phyloP scores from a whole-genome alignment of 2,797 vertebrate species.

The Delichon dasypus region DNA sequence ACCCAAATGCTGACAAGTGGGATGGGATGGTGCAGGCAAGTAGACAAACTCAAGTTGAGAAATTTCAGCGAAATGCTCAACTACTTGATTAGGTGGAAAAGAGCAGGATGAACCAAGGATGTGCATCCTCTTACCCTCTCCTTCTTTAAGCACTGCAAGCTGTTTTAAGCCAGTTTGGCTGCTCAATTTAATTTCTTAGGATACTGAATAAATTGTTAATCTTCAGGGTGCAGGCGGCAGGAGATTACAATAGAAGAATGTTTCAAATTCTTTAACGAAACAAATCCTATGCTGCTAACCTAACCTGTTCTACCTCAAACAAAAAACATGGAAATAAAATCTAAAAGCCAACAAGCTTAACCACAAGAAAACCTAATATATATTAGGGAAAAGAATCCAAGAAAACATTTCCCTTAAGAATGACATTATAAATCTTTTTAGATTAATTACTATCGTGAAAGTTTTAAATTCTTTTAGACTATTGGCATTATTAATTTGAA shows the following conservation, averaged over 20 bases:
- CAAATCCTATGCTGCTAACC: neutral
- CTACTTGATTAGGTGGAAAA: neutral
- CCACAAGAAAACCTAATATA: neutral
- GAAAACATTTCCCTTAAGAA: neutral
- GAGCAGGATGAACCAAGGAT: neutral
- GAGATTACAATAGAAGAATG: neutral
- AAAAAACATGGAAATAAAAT: neutral
- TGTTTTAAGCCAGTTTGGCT: neutral
- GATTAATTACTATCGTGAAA: neutral
- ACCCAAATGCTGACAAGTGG: neutral
- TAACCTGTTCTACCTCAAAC: neutral
- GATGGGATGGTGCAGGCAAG: neutral
- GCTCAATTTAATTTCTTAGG: neutral
- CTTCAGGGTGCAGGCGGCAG: neutral
- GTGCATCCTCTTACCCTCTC: neutral
- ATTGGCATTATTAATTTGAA: neutral
- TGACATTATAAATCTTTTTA: neutral
- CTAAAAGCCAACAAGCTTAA: neutral
- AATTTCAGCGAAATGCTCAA: neutral
- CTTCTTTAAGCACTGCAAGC: neutral
- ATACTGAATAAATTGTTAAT: neutral
- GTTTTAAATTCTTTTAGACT: neutral
- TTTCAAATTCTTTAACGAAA: neutral
- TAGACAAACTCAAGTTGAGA: neutral
- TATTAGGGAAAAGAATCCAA: neutral